Evolutionary conservation across 2,888 invertebrate genomes (phyloP), one percentile per base, ranked within the genome.

Genomic region (Cheiracanthium punctorium): DNA sequence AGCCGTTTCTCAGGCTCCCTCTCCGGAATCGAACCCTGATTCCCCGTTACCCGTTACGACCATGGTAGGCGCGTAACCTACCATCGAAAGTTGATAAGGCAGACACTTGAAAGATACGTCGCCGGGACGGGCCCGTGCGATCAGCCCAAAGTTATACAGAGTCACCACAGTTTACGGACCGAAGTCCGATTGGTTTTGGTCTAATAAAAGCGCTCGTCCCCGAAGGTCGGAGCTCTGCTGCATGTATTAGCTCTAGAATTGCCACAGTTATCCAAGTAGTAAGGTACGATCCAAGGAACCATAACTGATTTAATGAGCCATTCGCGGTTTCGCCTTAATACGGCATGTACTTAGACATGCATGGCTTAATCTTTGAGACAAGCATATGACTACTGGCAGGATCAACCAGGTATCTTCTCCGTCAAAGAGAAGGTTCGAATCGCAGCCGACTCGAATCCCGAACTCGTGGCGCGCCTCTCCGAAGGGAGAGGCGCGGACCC

Each of bases 11-110:
- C 94, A 94, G 93, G 94, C 94, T 94, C 93, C 93, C 94, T 94
- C 94, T 94, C 93, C 94, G 93, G 94, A 94, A 94, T 94, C 93
- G 93, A 94, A 94, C 94, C 94, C 94, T 94, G 93, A 94, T 94
- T 94, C 94, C 93, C 94, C 94, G 94, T 94, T 94, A 94, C 94
- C 93, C 94, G 94, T 94, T 92, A 93, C 93, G 92, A 93, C 94
- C 94, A 94, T 93, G 94, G 94, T 94, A 94, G 93, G 93, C 94
- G 92, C 92, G 92, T 93, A 93, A 92, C 93, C 93, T 94, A 94
- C 94, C 94, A 93, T 94, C 94, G 52, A 80, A 48, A 91, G 90
- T 90, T 91, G 91, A 91, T 91, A 91, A 90, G 90, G 91, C 91
- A 91, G 91, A 91, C 90, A 91, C 88, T 91, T 90, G 90, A 90